Percentiles rank a stretch among this genome's conserved stretches.
These are phyloP conservation scores for Nymphalis polychloros DNA, from an alignment of 2,888 invertebrate species.

Conservation along the genomic window DNA sequence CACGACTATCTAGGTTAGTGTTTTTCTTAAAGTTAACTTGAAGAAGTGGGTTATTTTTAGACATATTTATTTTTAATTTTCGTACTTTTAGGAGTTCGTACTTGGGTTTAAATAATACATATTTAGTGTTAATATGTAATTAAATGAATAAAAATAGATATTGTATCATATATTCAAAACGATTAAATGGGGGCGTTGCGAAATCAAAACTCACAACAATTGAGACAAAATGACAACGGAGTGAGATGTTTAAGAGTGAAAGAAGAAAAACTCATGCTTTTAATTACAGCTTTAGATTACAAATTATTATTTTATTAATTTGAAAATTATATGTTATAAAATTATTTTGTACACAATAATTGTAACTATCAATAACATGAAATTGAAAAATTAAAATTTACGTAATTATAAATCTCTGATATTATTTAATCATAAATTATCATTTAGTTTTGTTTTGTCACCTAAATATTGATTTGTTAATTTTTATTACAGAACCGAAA, in stretches of 20 bases:
- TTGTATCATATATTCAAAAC: not conserved
- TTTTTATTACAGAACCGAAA: too few relatives aligned
- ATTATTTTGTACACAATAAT: too few relatives aligned
- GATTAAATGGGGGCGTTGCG: slow-evolving; percentile 18
- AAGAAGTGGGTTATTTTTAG: slow-evolving; percentile 1
- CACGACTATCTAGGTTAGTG: slow-evolving; percentile 30
- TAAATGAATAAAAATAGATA: not conserved
- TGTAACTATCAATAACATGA: too few relatives aligned
- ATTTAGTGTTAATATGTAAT: not conserved
- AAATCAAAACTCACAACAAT: not conserved
- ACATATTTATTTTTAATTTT: not conserved
- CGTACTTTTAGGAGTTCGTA: not conserved
- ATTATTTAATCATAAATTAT: too few relatives aligned
- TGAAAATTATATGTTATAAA: too few relatives aligned
- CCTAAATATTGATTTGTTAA: too few relatives aligned
- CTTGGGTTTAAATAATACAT: not conserved
- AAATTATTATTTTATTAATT: too few relatives aligned
- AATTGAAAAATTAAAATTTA: too few relatives aligned
- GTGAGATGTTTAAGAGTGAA: not conserved
- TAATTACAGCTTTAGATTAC: too few relatives aligned
- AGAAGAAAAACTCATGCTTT: too few relatives aligned
- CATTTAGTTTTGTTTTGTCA: too few relatives aligned
- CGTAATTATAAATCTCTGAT: too few relatives aligned
- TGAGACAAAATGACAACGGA: not conserved
- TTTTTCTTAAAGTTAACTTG: not conserved